A percentile compares a stretch with the other conserved stretches of the same genome.
Evolutionary conservation across 2,797 vertebrate genomes (phyloP).

Genomic region (Botia almorhae): DNA sequence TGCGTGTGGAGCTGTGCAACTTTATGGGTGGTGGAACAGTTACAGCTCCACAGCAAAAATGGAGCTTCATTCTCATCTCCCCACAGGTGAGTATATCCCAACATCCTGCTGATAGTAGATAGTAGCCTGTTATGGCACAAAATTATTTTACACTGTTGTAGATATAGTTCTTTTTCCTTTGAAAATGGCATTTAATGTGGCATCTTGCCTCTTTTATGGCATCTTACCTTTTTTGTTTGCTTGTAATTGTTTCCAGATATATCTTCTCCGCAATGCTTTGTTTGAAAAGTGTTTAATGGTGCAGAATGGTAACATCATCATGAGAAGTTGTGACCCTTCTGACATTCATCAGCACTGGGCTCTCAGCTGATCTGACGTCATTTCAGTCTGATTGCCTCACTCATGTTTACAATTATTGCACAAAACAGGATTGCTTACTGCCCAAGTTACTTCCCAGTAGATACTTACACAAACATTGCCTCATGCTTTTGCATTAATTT

Average conservation of each 20-base stretch:
- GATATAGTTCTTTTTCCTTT: no score
- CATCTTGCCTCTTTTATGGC: background rate
- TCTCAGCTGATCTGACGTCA: constrained; percentile 70
- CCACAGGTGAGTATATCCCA: constrained; percentile 4
- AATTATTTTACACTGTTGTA: background rate
- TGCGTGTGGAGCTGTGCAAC: constrained; percentile 76
- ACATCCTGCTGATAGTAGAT: background rate
- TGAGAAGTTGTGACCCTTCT: constrained; percentile 71
- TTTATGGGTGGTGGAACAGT: constrained; percentile 69
- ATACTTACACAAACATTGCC: background rate
- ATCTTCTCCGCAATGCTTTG: constrained; percentile 73
- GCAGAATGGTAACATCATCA: constrained; percentile 64
- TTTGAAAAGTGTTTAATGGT: constrained; percentile 77
- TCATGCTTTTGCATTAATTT: background rate
- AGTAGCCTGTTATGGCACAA: background rate
- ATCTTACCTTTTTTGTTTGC: background rate
- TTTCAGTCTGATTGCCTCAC: background rate
- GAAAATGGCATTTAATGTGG: background rate
- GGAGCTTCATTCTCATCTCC: constrained; percentile 78
- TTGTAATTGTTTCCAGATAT: constrained; percentile 66
- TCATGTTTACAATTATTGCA: background rate
- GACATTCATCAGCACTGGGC: constrained; percentile 77
- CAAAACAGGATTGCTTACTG: background rate
- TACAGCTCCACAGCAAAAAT: constrained; percentile 77
- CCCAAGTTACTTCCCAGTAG: background rate